Conservation (phyloP, 2,113 vertebrate genomes). For the Physeter macrocephalus region DNA sequence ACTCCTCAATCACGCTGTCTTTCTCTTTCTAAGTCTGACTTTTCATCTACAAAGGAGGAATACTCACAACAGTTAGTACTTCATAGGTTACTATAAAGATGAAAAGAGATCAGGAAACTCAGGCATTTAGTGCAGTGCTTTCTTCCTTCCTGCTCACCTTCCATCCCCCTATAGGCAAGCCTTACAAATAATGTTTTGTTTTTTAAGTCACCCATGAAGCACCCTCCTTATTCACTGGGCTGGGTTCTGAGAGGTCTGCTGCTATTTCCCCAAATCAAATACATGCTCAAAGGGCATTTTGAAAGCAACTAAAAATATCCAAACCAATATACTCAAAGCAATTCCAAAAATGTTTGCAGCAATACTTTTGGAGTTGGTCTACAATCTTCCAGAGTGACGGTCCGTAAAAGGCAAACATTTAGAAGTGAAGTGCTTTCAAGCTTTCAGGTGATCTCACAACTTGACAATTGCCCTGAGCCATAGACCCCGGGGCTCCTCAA, state of each 20-base stretch:
- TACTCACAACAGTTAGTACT: background rate
- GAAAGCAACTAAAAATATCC: constrained; percentile 23
- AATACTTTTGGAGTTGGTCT: background rate
- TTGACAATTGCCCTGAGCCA: background rate
- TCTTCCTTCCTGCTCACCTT: background rate
- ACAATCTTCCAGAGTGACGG: background rate
- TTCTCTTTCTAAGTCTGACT: background rate
- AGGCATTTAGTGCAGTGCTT: accelerated
- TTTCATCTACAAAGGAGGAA: background rate
- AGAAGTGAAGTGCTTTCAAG: background rate
- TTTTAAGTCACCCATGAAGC: background rate
- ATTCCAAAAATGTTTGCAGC: constrained; percentile 1
- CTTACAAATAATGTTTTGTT: background rate
- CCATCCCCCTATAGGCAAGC: background rate
- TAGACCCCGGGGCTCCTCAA: background rate
- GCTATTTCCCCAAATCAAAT: background rate
- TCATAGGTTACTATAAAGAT: background rate
- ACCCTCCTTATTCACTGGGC: background rate
- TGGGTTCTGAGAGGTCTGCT: background rate
- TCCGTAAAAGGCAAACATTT: background rate
- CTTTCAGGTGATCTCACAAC: background rate
- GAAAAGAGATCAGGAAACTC: background rate
- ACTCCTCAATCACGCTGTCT: background rate
- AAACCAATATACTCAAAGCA: background rate
- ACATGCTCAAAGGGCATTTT: background rate